Conservation (phyloP, 2,797 vertebrate species). For the Platalea minor region DNA sequence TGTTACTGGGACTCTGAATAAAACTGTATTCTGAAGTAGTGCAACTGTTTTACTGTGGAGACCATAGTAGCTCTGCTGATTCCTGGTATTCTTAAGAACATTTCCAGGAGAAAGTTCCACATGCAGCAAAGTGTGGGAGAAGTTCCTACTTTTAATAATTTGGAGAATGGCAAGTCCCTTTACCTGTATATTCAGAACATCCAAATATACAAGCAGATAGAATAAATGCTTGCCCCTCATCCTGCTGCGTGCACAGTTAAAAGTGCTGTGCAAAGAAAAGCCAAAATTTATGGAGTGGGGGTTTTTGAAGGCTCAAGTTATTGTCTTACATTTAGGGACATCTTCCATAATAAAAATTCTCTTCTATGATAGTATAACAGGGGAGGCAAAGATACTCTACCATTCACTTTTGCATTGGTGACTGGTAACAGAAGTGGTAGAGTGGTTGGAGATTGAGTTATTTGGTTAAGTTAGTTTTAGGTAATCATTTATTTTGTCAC, state of each 20-base stretch:
- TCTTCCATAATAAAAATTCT: neutral
- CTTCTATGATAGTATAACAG: rapidly evolving
- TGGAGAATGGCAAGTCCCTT: neutral
- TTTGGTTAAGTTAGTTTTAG: neutral
- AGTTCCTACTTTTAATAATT: neutral
- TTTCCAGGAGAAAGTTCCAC: neutral
- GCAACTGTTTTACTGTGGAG: neutral
- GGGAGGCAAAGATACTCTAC: neutral
- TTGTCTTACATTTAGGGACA: neutral
- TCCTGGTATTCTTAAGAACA: neutral
- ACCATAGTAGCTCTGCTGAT: neutral
- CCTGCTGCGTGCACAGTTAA: neutral
- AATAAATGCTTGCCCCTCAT: neutral
- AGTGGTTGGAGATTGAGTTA: neutral
- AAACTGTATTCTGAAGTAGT: neutral
- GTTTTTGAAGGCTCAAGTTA: neutral
- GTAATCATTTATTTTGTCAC: neutral
- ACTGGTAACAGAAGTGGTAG: neutral
- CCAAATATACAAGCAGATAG: neutral
- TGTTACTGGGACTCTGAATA: neutral
- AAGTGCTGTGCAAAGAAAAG: neutral
- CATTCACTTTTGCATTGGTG: neutral
- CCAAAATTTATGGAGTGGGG: neutral
- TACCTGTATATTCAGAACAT: neutral
- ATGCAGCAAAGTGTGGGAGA: neutral